These are phyloP conservation scores for Papilio polyxenes DNA, from an alignment of 1,140 invertebrate genomes.

Conservation along the genomic window DNA sequence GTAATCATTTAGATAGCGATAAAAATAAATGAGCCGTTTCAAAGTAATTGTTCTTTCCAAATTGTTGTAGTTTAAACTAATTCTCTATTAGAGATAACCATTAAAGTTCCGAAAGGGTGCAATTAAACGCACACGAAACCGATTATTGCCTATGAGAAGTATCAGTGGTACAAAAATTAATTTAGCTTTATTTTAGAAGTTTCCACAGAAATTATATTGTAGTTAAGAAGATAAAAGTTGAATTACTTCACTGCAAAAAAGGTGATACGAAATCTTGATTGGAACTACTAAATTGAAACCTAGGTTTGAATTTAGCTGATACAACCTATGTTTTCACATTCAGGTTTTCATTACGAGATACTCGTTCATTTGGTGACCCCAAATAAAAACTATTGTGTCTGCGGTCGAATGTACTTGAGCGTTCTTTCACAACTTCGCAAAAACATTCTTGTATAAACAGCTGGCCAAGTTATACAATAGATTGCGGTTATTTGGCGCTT, in stretches of 20 bases:
- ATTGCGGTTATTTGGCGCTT: conserved; percentile 31
- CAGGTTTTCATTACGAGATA: neutral
- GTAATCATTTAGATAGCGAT: neutral
- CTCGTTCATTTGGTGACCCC: neutral
- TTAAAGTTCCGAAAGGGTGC: conserved; percentile 3
- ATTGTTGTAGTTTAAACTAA: conserved; percentile 18
- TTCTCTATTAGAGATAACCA: neutral
- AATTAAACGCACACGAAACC: conserved; percentile 5
- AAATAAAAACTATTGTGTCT: conserved; percentile 13
- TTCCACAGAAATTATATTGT: neutral
- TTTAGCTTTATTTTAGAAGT: neutral
- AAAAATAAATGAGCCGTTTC: neutral
- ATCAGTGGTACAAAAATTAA: neutral
- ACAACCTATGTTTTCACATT: neutral
- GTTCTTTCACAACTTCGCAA: conserved; percentile 9
- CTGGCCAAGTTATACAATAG: conserved; percentile 25
- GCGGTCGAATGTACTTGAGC: neutral
- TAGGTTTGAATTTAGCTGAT: neutral
- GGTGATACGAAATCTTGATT: too few relatives aligned
- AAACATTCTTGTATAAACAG: conserved; percentile 23
- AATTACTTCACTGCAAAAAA: neutral
- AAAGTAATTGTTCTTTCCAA: conserved; percentile 24
- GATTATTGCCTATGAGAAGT: conserved; percentile 1
- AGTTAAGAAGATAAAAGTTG: neutral
- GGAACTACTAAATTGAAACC: too few relatives aligned